phyloP scores from a whole-genome alignment of 2,113 vertebrate genomes.

The Callipepla californica region DNA sequence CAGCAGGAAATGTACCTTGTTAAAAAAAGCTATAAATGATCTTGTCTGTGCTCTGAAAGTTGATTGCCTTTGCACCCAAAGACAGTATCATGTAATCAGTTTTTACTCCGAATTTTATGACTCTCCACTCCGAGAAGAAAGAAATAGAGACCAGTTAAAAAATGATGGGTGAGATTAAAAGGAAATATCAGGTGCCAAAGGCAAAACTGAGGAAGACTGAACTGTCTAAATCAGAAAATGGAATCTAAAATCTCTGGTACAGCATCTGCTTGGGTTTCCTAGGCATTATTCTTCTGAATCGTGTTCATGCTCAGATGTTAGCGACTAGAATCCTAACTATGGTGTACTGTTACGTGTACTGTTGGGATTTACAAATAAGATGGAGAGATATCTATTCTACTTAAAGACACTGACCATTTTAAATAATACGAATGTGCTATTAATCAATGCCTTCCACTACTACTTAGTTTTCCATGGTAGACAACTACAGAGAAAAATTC shows the following conservation, averaged over 20 bases:
- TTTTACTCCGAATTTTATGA: not conserved
- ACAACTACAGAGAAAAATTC: not conserved
- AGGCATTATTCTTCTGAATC: not conserved
- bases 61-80: not conserved
- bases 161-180: constrained; percentile 10
- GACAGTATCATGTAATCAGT: not conserved
- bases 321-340: not conserved
- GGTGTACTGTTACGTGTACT: not conserved
- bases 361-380: not conserved
- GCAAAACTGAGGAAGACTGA: constrained; percentile 18
- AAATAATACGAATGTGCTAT: not conserved
- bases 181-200: not conserved
- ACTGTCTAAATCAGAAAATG: constrained; percentile 30
- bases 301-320: not conserved
- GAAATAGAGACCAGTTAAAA: not conserved
- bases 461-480: not conserved
- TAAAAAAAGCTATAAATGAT: not conserved
- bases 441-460: accelerated
- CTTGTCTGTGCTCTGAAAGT: not conserved
- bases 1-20: not conserved
- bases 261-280: not conserved
- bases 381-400: not conserved
- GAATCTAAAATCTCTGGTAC: not conserved
- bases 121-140: not conserved
- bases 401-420: not conserved